These are phyloP conservation scores for Nemurella pictetii DNA, from an alignment of 2,888 invertebrate species.

Conservation along the genomic window DNA sequence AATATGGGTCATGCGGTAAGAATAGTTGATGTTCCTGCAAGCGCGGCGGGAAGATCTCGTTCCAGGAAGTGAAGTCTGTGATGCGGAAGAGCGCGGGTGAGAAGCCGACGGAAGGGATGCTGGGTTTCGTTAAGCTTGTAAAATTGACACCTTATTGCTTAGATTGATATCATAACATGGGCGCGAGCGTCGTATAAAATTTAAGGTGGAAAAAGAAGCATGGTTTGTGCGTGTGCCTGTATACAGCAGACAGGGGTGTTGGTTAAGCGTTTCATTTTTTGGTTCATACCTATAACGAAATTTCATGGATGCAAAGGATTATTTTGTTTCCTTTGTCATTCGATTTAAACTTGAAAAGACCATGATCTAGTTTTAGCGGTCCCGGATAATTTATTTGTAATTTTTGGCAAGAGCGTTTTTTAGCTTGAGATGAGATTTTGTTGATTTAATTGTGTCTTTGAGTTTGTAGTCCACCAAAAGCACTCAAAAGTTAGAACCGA, in stretches of 20 bases:
- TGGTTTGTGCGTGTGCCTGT: too few species aligned
- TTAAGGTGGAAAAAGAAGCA: too few species aligned
- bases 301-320: too few species aligned
- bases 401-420: neutral
- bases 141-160: neutral
- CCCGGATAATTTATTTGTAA: neutral
- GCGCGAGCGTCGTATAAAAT: too few species aligned
- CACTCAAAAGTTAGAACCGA: neutral
- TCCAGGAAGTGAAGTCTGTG: neutral
- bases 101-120: neutral
- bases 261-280: too few species aligned
- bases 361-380: neutral
- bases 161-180: neutral
- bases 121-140: neutral
- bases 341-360: neutral
- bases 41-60: neutral
- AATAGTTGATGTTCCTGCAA: constrained; percentile 1
- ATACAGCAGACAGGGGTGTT: too few species aligned
- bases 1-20: constrained; percentile 10
- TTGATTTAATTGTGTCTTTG: neutral
- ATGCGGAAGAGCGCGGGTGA: neutral
- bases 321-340: neutral
- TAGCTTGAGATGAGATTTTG: too few species aligned
- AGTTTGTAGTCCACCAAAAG: neutral
- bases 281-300: too few species aligned